phyloP scores from a whole-genome alignment of 2,113 vertebrate species.

The Triplophysa dalaica region DNA sequence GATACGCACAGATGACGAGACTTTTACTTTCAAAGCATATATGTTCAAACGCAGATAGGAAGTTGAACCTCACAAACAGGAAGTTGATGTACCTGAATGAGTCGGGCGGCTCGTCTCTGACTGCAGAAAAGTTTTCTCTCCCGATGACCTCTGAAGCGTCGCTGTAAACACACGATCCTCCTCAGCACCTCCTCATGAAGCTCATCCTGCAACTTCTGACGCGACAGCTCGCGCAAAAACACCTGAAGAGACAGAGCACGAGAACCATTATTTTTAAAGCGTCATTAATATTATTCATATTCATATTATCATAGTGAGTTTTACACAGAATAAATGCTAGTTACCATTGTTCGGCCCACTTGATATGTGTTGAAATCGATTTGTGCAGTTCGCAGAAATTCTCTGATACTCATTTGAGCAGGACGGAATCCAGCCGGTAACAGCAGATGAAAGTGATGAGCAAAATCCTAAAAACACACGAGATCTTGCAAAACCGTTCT shows the following conservation, averaged over 20 bases:
- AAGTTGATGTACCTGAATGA: slow-evolving; percentile 82
- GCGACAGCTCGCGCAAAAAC: slow-evolving; percentile 86
- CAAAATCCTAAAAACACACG: slow-evolving; percentile 82
- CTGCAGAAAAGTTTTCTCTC: slow-evolving; percentile 83
- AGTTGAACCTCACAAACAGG: not conserved
- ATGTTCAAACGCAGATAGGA: too few relatives aligned
- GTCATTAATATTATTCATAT: not conserved
- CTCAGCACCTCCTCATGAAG: slow-evolving; percentile 88
- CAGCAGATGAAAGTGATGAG: slow-evolving; percentile 88
- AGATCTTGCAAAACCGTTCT: not conserved
- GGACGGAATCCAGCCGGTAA: slow-evolving; percentile 79
- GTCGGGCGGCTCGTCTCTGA: slow-evolving; percentile 76
- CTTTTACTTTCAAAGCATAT: too few relatives aligned
- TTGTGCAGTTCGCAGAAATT: slow-evolving; percentile 82
- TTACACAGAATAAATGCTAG: not conserved
- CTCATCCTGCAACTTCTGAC: slow-evolving; percentile 85
- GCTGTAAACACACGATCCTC: slow-evolving; percentile 84
- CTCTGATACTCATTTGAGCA: slow-evolving; percentile 80
- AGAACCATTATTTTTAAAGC: not conserved
- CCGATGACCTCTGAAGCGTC: slow-evolving; percentile 80
- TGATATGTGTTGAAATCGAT: slow-evolving; percentile 84
- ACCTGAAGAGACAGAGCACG: slow-evolving; percentile 72
- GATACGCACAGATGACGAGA: too few relatives aligned
- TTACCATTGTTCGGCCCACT: slow-evolving; percentile 95
- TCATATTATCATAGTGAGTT: too few relatives aligned